Conservation (phyloP, 23 tunicate species). For the Botrylloides violaceus region DNA sequence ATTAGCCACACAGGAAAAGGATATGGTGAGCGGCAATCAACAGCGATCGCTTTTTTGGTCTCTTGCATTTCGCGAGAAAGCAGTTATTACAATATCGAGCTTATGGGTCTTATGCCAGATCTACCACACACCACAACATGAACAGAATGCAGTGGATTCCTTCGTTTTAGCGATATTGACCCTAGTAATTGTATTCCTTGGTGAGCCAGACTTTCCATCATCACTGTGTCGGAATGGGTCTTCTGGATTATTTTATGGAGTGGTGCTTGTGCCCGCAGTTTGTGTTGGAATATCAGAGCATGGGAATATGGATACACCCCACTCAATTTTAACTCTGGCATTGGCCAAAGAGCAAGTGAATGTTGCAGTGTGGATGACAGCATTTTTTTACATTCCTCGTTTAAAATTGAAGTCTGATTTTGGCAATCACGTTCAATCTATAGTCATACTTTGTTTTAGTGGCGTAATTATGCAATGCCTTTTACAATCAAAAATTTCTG, state of each 20-base stretch:
- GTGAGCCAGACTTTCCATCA: background rate
- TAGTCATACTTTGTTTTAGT: too few relatives aligned
- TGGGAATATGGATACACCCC: background rate
- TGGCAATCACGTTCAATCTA: background rate
- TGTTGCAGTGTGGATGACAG: background rate
- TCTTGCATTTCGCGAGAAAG: background rate
- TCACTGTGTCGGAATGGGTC: constrained; percentile 5
- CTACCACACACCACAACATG: background rate
- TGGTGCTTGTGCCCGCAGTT: background rate
- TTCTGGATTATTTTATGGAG: constrained; percentile 9
- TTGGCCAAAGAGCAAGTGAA: background rate
- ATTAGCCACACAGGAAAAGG: background rate
- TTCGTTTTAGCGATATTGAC: background rate
- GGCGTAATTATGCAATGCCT: background rate
- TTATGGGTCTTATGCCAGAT: background rate
- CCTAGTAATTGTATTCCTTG: background rate
- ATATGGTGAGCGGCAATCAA: background rate
- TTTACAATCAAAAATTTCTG: background rate
- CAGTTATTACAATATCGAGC: background rate
- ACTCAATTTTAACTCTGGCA: background rate
- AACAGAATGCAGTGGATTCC: background rate
- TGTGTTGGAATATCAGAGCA: background rate
- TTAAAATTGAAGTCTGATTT: background rate
- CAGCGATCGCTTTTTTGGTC: background rate
- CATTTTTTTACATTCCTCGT: background rate